Evolutionary conservation across 2,888 invertebrate species (phyloP), one percentile per base, ranked within the genome.

Genomic region (Ophion ellenae): DNA sequence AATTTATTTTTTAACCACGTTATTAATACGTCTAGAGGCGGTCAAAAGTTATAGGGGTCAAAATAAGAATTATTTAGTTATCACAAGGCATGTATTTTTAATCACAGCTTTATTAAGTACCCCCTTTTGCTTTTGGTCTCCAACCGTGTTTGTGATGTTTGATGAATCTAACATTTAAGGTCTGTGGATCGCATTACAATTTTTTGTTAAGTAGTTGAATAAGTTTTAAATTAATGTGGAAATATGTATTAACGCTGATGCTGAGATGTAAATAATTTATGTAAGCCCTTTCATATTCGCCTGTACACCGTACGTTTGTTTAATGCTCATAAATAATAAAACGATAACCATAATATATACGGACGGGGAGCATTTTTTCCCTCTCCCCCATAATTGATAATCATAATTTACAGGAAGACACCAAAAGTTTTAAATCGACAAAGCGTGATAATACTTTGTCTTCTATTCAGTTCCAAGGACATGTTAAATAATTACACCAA

Each of bases 241-340:
- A 66, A 66, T n/a, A 66, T 66, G 40, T 17, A 66, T 36, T 17
- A 66, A 32, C 17, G 36, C 66, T 66, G 66, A 40, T 9, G 36
- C n/a, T 66, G 32, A 17, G 28, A 36, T 53, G n/a, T 40, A n/a
- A 17, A 32, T 66, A 14, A 36, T 17, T n/a, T 4, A 66, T 66
- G 5, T 6, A 36, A 66, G 32, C 14, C n/a, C 4, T 36, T 24
- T 66, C n/a, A 7, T 32, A 36, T 5, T 14, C 17, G 7, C 36
- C 6, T 66, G 5, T 36, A 36, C 1, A 17, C 7, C 0, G 17
- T 17, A 36, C 5, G 3, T 66, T 36, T 17, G 17, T 9, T 36
- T 14, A 66, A 17, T 36, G 17, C n/a, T 36, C 14, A 32, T 14
- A 28, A 45, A 45, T 45, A 45, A 45, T 45, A 45, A 45, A 45